Percentiles rank a stretch among this genome's conserved stretches.
phyloP scores from a whole-genome alignment of 2,113 vertebrate species.

The Propithecus coquereli region DNA sequence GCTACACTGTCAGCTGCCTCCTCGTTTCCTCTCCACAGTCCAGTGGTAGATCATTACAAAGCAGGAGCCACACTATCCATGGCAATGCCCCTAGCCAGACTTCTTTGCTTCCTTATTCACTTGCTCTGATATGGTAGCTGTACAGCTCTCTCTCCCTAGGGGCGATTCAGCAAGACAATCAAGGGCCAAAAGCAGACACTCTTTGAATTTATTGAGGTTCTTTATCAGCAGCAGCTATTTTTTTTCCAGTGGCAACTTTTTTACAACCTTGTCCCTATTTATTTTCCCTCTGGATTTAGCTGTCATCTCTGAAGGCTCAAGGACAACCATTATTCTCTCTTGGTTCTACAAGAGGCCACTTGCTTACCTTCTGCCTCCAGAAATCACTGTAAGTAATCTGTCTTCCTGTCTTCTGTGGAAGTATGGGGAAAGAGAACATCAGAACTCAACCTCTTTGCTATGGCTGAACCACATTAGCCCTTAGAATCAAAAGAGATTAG shows the following conservation, averaged over 20 bases:
- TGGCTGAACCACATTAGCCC: not conserved
- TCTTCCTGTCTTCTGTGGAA: slow-evolving; percentile 20
- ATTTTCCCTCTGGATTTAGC: not conserved
- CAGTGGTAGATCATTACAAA: not conserved
- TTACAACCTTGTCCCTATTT: not conserved
- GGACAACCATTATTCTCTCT: not conserved
- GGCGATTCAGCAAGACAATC: not conserved
- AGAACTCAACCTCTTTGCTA: slow-evolving; percentile 11
- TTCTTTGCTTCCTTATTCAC: not conserved
- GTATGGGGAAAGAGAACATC: slow-evolving; percentile 9
- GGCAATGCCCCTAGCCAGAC: not conserved
- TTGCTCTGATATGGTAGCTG: not conserved
- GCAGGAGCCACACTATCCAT: not conserved
- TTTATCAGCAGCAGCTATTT: slow-evolving; percentile 12
- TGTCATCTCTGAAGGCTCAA: slow-evolving; percentile 20
- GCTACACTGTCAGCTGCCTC: not conserved
- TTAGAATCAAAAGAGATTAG: slow-evolving; percentile 34
- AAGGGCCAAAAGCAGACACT: not conserved
- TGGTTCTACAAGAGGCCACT: not conserved
- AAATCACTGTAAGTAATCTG: slow-evolving; percentile 28
- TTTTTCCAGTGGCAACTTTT: not conserved
- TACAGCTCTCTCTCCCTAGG: not conserved
- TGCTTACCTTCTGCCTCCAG: not conserved
- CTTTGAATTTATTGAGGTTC: slow-evolving; percentile 21
- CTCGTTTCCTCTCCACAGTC: not conserved